Conservation (phyloP, 2,888 invertebrate genomes). For the Choristoneura rosaceana region DNA sequence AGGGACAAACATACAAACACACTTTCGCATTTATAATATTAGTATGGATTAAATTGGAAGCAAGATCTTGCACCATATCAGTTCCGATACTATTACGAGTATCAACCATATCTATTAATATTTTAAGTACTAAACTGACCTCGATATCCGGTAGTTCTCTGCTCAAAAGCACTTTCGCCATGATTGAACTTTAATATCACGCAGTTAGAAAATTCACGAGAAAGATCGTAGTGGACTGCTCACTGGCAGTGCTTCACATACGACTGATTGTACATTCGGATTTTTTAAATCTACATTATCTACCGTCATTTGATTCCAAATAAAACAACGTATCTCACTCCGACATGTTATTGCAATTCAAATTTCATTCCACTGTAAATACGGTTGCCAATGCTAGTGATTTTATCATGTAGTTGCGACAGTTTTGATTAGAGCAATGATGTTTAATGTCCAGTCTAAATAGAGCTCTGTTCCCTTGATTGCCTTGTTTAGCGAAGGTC, state of each 20-base stretch:
- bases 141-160: conserved; percentile 93
- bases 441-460: conserved; percentile 6
- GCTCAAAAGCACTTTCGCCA: conserved; percentile 85
- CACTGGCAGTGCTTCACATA: conserved; percentile 81
- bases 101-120: too few relatives aligned
- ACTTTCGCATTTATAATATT: too few relatives aligned
- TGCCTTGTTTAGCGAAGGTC: conserved; percentile 36
- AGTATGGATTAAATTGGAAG: too few relatives aligned
- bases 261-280: conserved; percentile 60
- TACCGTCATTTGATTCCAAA: not conserved
- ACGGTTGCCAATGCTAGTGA: not conserved
- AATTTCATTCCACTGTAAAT: not conserved
- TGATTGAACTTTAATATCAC: conserved; percentile 49
- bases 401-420: not conserved
- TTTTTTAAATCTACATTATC: conserved; percentile 11
- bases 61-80: not conserved
- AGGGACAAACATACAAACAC: too few relatives aligned
- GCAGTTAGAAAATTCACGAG: conserved; percentile 29
- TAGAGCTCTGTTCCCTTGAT: conserved; percentile 22
- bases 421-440: not conserved
- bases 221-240: conserved; percentile 70
- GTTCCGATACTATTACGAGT: not conserved
- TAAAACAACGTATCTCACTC: not conserved
- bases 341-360: not conserved
- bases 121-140: conserved; percentile 88